phyloP scores from a whole-genome alignment of 2,888 invertebrate genomes.

The Lasius fuliginosus region DNA sequence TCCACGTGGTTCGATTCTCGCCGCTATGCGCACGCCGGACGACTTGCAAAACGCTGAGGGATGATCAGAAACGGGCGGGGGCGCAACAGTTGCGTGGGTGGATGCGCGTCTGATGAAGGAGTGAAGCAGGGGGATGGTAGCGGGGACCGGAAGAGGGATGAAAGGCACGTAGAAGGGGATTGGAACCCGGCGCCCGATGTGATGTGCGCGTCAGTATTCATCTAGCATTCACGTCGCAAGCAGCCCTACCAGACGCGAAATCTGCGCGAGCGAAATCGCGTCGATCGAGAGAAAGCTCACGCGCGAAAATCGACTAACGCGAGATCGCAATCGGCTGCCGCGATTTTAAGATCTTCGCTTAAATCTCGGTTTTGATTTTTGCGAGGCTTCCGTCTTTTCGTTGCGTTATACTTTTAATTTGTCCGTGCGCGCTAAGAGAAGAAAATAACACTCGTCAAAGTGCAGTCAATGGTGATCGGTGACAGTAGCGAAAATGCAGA shows the following conservation, averaged over 20 bases:
- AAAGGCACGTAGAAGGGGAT: conserved; percentile 73
- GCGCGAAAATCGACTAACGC: background rate
- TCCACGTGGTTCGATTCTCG: conserved; percentile 63
- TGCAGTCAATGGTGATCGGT: conserved; percentile 40
- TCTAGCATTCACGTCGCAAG: conserved; percentile 77
- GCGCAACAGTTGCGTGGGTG: conserved; percentile 85
- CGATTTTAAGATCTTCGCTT: background rate
- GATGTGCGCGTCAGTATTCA: conserved; percentile 81
- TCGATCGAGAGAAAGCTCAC: background rate
- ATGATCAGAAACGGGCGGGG: conserved; percentile 77
- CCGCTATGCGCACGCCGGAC: conserved; percentile 50
- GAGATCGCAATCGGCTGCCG: background rate
- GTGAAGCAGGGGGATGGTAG: conserved; percentile 67
- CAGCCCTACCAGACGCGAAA: conserved; percentile 59
- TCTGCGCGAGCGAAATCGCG: conserved; percentile 17
- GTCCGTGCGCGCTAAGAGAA: background rate
- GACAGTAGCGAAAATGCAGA: conserved; percentile 12
- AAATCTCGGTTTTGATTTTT: background rate
- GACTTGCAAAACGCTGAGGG: conserved; percentile 67
- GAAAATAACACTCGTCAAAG: background rate
- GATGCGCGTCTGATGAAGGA: conserved; percentile 83
- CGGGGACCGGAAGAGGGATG: conserved; percentile 68
- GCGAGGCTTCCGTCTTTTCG: background rate
- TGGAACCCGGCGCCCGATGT: conserved; percentile 75
- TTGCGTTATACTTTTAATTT: background rate